Conservation (phyloP, 2,113 vertebrate species). For the Carollia perspicillata region DNA sequence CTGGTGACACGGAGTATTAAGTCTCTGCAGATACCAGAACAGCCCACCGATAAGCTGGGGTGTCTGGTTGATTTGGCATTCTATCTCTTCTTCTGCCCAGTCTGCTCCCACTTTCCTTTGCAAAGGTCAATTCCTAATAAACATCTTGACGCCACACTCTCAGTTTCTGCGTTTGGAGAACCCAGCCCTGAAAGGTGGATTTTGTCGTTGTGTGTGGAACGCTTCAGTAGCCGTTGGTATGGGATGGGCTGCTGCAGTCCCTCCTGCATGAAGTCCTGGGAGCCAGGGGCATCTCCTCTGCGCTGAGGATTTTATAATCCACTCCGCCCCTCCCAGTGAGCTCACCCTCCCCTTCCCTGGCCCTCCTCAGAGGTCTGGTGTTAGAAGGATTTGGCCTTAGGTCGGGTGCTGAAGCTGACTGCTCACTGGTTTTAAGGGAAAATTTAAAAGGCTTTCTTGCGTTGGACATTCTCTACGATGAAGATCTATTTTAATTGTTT, state of each 20-base stretch:
- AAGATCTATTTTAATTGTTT: slow-evolving; percentile 69
- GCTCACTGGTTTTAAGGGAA: slow-evolving; percentile 23
- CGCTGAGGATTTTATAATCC: not conserved
- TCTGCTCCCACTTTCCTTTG: not conserved
- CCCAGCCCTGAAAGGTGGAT: rapidly evolving
- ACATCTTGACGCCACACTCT: not conserved
- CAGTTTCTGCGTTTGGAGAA: not conserved
- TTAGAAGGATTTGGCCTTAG: slow-evolving; percentile 70
- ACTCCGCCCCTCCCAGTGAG: not conserved
- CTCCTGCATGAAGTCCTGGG: not conserved
- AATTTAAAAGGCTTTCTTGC: slow-evolving; percentile 57
- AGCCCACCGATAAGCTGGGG: rapidly evolving
- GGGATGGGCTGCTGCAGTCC: too few species aligned
- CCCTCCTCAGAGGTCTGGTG: slow-evolving; percentile 27
- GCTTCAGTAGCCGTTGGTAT: not conserved
- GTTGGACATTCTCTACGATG: not conserved
- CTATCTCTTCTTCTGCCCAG: not conserved
- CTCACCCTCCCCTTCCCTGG: not conserved
- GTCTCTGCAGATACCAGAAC: not conserved
- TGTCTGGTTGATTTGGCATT: not conserved
- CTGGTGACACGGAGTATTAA: not conserved
- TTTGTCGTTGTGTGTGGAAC: not conserved
- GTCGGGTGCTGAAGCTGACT: slow-evolving; percentile 10
- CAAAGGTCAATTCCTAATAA: not conserved
- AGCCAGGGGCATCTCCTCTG: not conserved